These are phyloP conservation scores for Phania funesta DNA, from an alignment of 2,888 invertebrate species.

Conservation along the genomic window DNA sequence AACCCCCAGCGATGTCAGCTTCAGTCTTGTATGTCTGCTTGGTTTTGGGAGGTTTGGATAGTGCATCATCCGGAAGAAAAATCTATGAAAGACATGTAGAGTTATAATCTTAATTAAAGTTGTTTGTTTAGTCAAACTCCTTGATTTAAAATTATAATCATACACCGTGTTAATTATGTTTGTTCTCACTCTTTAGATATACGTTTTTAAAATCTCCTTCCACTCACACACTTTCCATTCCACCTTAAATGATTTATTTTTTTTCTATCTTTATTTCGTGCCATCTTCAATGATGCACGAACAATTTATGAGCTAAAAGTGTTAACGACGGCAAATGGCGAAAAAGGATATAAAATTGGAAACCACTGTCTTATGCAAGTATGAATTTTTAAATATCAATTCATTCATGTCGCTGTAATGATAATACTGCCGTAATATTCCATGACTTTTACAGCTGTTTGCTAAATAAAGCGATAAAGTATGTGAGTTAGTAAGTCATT, in stretches of 20 bases:
- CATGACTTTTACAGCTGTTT: conserved; percentile 26
- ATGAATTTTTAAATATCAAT: conserved; percentile 33
- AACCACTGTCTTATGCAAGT: conserved; percentile 33
- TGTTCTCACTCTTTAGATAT: conserved; percentile 7
- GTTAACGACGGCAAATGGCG: conserved; percentile 4
- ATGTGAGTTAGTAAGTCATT: neutral
- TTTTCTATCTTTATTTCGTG: neutral
- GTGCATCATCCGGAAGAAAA: no score
- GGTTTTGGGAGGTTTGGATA: no score
- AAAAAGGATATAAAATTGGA: neutral
- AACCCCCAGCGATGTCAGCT: no score
- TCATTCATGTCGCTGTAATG: conserved; percentile 12
- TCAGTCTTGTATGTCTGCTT: no score
- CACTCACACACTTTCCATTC: neutral
- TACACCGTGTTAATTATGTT: neutral
- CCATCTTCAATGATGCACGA: conserved; percentile 49
- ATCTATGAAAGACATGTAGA: no score
- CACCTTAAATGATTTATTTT: conserved; percentile 21
- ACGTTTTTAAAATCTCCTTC: no score
- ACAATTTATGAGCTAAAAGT: conserved; percentile 48
- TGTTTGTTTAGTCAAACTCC: no score
- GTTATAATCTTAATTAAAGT: no score
- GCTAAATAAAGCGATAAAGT: neutral
- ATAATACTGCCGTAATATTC: conserved; percentile 25
- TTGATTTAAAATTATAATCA: neutral